phyloP scores from a whole-genome alignment of 2,888 invertebrate genomes.

The Volucella inanis region DNA sequence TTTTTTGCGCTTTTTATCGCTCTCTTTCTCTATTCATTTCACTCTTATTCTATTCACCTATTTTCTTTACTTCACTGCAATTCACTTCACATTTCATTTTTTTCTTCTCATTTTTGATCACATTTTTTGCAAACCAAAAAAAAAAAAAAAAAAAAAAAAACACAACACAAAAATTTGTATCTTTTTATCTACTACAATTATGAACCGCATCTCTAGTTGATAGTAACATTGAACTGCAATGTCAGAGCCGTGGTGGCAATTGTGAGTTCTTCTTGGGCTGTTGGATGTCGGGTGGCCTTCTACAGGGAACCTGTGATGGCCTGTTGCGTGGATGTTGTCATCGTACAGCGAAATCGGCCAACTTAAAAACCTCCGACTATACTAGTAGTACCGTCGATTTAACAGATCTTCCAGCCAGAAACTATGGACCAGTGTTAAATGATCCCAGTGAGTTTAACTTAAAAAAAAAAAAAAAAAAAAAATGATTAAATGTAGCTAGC shows the following conservation, averaged over 20 bases:
- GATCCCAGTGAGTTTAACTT: conserved; percentile 88
- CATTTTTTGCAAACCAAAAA: background rate
- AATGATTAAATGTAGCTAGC: conserved; percentile 3
- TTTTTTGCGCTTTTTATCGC: conserved; percentile 4
- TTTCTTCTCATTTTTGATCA: conserved; percentile 6
- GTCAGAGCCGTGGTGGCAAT: conserved; percentile 86
- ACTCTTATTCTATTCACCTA: background rate
- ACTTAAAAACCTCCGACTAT: conserved; percentile 87
- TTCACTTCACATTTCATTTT: background rate
- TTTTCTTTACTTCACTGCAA: background rate
- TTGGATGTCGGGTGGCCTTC: conserved; percentile 94
- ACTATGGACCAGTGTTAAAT: conserved; percentile 89
- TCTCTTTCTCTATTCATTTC: conserved; percentile 8
- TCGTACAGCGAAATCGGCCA: conserved; percentile 88
- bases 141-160: conserved; percentile 28
- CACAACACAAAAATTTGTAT: background rate
- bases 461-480: conserved; percentile 6
- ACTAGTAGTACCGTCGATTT: conserved; percentile 87
- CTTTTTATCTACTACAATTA: conserved; percentile 16
- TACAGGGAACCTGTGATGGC: conserved; percentile 93
- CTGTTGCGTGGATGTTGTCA: conserved; percentile 94
- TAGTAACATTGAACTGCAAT: conserved; percentile 82
- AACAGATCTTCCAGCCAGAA: conserved; percentile 85
- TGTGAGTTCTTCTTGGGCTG: conserved; percentile 96
- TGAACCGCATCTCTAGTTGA: conserved; percentile 78